phyloP scores from a whole-genome alignment of 2,113 vertebrate species.

The Plotosus lineatus region DNA sequence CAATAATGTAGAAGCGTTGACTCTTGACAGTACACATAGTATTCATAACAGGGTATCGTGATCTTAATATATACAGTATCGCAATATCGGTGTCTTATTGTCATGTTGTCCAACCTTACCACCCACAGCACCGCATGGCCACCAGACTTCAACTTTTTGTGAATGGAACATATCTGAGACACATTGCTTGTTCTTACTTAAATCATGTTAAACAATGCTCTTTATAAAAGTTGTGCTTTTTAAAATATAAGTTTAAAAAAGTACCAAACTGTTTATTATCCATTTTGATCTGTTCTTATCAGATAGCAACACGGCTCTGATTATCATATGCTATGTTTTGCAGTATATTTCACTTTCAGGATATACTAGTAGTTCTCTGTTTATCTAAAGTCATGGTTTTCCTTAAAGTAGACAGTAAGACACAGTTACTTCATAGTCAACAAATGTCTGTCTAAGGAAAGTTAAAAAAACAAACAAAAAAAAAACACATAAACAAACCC shows the following conservation, averaged over 20 bases:
- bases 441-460: not conserved
- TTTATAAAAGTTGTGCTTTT: not conserved
- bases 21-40: not conserved
- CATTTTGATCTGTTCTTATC: too few relatives aligned
- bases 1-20: not conserved
- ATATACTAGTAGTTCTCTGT: too few relatives aligned
- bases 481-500: not conserved
- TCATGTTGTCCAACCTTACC: not conserved
- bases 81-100: not conserved
- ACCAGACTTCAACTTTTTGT: constrained; percentile 24
- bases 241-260: not conserved
- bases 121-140: constrained; percentile 6
- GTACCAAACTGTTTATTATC: not conserved
- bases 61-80: constrained; percentile 8
- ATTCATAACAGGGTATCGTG: not conserved
- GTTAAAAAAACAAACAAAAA: not conserved
- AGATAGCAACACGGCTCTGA: not conserved
- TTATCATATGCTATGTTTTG: not conserved
- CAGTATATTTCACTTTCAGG: not conserved
- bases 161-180: constrained; percentile 29
- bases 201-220: not conserved
- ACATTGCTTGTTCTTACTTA: not conserved
- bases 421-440: not conserved
- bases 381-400: not conserved
- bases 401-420: not conserved